Conservation (phyloP, 2,888 invertebrate species). For the Bimastos eiseni region DNA sequence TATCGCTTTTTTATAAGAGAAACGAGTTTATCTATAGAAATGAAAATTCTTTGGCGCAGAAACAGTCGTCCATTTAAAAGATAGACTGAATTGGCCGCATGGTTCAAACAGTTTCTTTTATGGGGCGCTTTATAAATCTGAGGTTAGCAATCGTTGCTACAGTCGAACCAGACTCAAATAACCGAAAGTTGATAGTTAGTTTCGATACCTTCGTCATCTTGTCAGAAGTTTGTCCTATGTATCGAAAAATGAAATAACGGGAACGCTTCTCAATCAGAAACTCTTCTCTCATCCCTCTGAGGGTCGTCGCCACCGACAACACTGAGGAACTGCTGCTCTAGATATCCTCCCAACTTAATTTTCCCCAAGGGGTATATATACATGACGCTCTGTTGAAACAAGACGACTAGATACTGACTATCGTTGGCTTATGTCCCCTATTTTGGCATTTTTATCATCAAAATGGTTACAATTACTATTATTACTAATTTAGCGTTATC, state of each 20-base stretch:
- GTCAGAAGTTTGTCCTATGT: neutral
- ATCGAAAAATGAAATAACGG: neutral
- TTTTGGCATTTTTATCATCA: conserved; percentile 16
- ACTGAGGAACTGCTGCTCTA: neutral
- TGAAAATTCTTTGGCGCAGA: too few relatives aligned
- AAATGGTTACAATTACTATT: conserved; percentile 7
- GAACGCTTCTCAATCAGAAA: neutral
- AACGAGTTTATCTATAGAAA: too few relatives aligned
- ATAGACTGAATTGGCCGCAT: too few relatives aligned
- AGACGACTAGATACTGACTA: neutral
- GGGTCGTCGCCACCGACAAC: neutral
- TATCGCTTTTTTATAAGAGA: too few relatives aligned
- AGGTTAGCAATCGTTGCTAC: neutral
- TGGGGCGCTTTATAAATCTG: too few relatives aligned
- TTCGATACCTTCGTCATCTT: neutral
- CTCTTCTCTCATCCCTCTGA: neutral
- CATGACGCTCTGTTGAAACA: neutral
- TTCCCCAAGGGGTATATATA: neutral
- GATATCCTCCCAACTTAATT: neutral
- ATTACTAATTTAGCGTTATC: conserved; percentile 26
- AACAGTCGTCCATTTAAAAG: too few relatives aligned
- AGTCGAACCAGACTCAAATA: neutral
- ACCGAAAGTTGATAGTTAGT: neutral
- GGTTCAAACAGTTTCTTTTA: too few relatives aligned
- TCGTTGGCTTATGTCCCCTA: neutral